Percentiles rank a stretch among this genome's conserved stretches.
phyloP scores from a whole-genome alignment of 2,113 vertebrate species.

The Boulengeromyrus knoepffleri region DNA sequence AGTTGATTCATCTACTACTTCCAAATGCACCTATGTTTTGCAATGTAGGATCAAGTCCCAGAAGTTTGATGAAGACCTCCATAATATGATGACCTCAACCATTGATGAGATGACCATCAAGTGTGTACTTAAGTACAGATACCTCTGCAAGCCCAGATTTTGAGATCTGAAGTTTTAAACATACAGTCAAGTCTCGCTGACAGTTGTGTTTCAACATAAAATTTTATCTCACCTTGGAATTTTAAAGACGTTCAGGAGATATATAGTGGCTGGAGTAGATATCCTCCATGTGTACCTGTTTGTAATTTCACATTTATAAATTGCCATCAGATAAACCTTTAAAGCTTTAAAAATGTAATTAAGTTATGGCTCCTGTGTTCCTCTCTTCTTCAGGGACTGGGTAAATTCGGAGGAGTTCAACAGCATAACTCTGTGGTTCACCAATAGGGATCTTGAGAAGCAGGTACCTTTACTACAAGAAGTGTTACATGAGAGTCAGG shows the following conservation, averaged over 20 bases:
- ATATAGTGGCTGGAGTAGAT: not conserved
- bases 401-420: constrained; percentile 77
- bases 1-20: constrained; percentile 18
- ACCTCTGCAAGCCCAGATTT: not conserved
- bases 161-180: not conserved
- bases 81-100: constrained; percentile 87
- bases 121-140: constrained; percentile 7
- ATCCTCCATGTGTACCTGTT: not conserved
- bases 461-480: constrained; percentile 60
- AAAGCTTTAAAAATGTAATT: not conserved
- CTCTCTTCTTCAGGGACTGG: constrained; percentile 66
- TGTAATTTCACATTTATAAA: not conserved
- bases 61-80: constrained; percentile 83
- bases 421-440: constrained; percentile 73
- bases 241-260: not conserved
- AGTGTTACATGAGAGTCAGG: not conserved
- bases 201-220: not conserved
- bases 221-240: not conserved
- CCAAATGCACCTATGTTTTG: constrained; percentile 39
- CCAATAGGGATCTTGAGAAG: constrained; percentile 79
- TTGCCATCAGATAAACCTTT: not conserved
- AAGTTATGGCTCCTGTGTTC: not conserved
- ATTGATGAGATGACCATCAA: constrained; percentile 87
- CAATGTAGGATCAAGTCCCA: constrained; percentile 76
- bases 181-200: not conserved